Conservation (phyloP, 2,888 invertebrate species). For the Sarcophaga variegata region DNA sequence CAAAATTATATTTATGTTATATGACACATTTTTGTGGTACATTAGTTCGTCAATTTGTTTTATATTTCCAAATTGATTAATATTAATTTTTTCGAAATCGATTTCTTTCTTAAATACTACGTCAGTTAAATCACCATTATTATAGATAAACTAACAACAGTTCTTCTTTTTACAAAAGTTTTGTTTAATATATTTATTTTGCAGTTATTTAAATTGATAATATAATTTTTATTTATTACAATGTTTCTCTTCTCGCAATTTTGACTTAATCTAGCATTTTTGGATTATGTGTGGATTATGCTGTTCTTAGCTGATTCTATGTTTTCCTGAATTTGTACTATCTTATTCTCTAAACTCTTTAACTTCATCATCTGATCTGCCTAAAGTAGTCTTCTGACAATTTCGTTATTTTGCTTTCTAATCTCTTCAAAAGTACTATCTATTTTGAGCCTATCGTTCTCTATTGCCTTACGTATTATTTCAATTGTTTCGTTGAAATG, state of each 20-base stretch:
- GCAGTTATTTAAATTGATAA: constrained; percentile 30
- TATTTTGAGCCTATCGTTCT: too few species aligned
- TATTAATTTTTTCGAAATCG: constrained; percentile 21
- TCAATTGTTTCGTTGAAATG: too few species aligned
- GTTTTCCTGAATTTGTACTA: too few species aligned
- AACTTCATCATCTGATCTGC: too few species aligned
- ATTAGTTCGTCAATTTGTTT: constrained; percentile 15
- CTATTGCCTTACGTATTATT: too few species aligned
- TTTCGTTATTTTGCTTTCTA: too few species aligned
- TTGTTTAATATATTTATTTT: background rate
- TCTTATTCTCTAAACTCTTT: too few species aligned
- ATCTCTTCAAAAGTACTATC: too few species aligned
- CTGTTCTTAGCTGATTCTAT: too few species aligned
- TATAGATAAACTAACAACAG: too few species aligned
- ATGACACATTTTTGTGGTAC: constrained; percentile 2
- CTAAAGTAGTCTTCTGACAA: too few species aligned
- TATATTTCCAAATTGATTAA: constrained; percentile 30
- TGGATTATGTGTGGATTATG: background rate
- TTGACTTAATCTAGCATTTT: constrained; percentile 14
- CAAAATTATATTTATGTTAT: background rate
- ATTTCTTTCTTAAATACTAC: constrained; percentile 22
- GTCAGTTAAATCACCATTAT: background rate
- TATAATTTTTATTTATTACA: constrained; percentile 21
- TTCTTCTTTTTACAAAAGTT: too few species aligned
- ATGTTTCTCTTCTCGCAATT: constrained; percentile 22